Base-by-base conservation (phyloP, 2,113 vertebrate species). In the Indicator maculatus region DNA sequence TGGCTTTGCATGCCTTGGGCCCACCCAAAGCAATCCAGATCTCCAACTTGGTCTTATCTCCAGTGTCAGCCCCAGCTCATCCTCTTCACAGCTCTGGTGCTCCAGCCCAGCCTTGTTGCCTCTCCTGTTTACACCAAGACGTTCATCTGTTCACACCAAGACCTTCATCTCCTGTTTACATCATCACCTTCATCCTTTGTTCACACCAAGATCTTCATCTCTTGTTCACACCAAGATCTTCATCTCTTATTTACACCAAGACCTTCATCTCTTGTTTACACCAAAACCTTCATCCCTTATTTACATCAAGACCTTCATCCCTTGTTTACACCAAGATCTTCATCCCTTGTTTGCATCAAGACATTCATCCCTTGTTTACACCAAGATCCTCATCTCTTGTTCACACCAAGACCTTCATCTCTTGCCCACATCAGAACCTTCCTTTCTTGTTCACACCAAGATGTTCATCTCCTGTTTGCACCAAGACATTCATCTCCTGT, bases 91-190 rank as follows among this genome's bases (percentile, higher is more conserved):
- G 26, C 69, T 64, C n/a, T 67, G 41, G 2, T 41, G 86, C 72
- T 70, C 20, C 64, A 66, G 38, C 28, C 50, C 58, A 14, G 8
- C 26, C 38, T 69, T 0, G 0, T 4, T 20, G 26, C 33, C 18
- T 8, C 26, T 65, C 21, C 36, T 59, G 30, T 27, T 38, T 38
- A 36, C 23, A 23, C 26, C n/a, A 39, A 61, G 24, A 23, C 10
- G 2, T 53, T 47, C 36, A 65, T 26, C 31, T 74, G 41, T 14
- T 39, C 16, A 58, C 23, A 8, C 28, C 23, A 44, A 60, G 27
- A 21, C 7, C 2, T 59, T 38, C 28, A 60, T 19, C 36, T 27
- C 36, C 11, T 71, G 38, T 16, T 41, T 15, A 55, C 24, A 9
- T 12, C 53, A 30, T 55, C 52, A 21, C 7, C 38, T 69, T n/a